A percentile compares a stretch with the other conserved stretches of the same genome.
Conservation (phyloP, 2,113 vertebrate genomes). For the Catagonus wagneri region DNA sequence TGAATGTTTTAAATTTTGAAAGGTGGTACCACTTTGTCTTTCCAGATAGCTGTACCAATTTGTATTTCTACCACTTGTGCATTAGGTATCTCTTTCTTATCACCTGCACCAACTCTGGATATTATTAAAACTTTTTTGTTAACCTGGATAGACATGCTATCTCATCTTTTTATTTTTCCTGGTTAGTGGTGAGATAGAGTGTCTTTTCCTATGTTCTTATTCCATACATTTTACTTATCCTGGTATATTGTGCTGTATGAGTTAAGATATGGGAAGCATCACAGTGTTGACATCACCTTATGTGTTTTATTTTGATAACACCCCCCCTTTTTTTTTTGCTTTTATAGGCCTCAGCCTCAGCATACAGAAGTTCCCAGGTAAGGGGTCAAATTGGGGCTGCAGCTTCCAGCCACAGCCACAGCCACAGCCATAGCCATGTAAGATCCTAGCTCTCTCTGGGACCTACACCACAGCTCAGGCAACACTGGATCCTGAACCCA, state of each 20-base stretch:
- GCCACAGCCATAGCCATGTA: too few species aligned
- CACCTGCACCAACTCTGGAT: neutral
- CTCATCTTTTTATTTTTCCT: constrained; percentile 33
- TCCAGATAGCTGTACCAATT: neutral
- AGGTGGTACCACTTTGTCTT: neutral
- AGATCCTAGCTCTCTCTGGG: too few species aligned
- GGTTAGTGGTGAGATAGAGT: neutral
- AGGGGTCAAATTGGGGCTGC: too few species aligned
- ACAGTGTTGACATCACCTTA: neutral
- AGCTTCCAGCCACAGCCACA: too few species aligned
- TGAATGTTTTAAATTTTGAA: constrained; percentile 44
- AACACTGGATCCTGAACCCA: too few species aligned
- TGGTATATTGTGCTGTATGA: neutral
- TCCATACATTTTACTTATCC: neutral
- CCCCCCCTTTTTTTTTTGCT: too few species aligned
- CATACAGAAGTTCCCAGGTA: too few species aligned
- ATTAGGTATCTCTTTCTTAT: constrained; percentile 27
- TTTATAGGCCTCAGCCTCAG: too few species aligned
- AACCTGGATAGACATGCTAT: neutral
- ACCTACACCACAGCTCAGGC: too few species aligned
- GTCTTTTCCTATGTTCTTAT: neutral
- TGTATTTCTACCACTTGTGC: neutral
- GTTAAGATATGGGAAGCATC: neutral
- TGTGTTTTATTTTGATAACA: constrained; percentile 19
- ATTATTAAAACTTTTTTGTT: neutral